Evolutionary conservation across 1,140 invertebrate species (phyloP), one percentile per base, ranked within the genome.

Genomic region (Drosophila equinoxialis): DNA sequence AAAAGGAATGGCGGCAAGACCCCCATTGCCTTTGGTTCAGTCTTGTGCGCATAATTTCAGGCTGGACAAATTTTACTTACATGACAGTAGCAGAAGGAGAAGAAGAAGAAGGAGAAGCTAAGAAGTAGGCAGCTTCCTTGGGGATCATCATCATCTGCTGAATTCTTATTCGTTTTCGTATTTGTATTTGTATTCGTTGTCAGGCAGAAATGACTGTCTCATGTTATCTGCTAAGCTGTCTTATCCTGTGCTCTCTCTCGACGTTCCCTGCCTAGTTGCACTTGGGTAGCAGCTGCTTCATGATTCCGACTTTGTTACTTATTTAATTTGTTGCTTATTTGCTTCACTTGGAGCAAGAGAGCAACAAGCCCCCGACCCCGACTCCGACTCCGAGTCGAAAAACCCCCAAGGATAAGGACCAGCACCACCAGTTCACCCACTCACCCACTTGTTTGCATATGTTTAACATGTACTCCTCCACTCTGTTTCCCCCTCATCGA

Each of bases 261-360:
- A 30, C 51, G 10, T 7, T 51, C 39, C 60, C 37, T 37, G 45
- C 64, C 33, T 65, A 51, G 37, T 39, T 8, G 35, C 68, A 6
- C 30, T 17, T 17, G 11, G 51, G 57, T 54, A 59, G 17, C 17
- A 35, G 45, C 63, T 39, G 51, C 60, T 33, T 62, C 65, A 61
- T 79, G 81, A 74, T 73, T 77, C 73, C 65, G 74, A 71, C 83
- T 82, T 79, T 86, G 82, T 86, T 87, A 87, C 82, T 87, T 86
- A 87, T 86, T 86, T 86, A 86, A 86, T 86, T 87, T 86, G 82
- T 86, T 86, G 82, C 83, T 79, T 86, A 86, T 87, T 85, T 85
- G 78, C 77, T 73, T 41, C 23, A 39, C 45, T 51, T 42, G 62
- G 48, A 71, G 76, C 68, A 66, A 71, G 69, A 76, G 48, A 76